Evolutionary conservation across 2,888 invertebrate genomes (phyloP).

Genomic region (Dicyrtoma fusca): DNA sequence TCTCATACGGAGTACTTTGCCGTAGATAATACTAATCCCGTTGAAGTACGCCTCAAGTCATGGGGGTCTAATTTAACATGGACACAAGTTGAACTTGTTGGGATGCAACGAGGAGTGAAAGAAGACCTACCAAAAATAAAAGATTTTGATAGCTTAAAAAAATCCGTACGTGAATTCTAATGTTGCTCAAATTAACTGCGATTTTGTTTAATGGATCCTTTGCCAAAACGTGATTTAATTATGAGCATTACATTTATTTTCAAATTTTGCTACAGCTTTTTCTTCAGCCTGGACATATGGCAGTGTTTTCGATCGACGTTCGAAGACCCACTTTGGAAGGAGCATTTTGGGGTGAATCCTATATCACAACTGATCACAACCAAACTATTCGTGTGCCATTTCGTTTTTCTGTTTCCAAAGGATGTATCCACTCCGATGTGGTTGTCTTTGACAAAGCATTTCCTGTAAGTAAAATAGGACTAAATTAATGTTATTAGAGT

Average conservation of each 20-base stretch:
- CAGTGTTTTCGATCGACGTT: conserved; percentile 73
- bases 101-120: conserved; percentile 65
- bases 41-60: conserved; percentile 68
- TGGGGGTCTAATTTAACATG: conserved; percentile 68
- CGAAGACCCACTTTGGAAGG: conserved; percentile 71
- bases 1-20: conserved; percentile 73
- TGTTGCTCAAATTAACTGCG: too few species aligned
- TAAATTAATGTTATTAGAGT: conserved; percentile 5
- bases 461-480: conserved; percentile 67
- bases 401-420: conserved; percentile 74
- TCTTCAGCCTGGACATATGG: conserved; percentile 67
- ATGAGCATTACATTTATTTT: background rate
- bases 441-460: conserved; percentile 77
- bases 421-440: conserved; percentile 70
- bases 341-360: conserved; percentile 70
- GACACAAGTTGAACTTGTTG: conserved; percentile 66
- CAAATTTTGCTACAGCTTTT: conserved; percentile 61
- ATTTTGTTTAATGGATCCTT: too few species aligned
- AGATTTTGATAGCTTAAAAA: conserved; percentile 55
- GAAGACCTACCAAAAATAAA: conserved; percentile 54
- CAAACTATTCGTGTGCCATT: conserved; percentile 70
- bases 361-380: conserved; percentile 73
- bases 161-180: conserved; percentile 50
- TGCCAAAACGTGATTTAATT: too few species aligned
- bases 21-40: conserved; percentile 75